Base-by-base conservation (phyloP, 2,113 vertebrate species). In the Perca flavescens region DNA sequence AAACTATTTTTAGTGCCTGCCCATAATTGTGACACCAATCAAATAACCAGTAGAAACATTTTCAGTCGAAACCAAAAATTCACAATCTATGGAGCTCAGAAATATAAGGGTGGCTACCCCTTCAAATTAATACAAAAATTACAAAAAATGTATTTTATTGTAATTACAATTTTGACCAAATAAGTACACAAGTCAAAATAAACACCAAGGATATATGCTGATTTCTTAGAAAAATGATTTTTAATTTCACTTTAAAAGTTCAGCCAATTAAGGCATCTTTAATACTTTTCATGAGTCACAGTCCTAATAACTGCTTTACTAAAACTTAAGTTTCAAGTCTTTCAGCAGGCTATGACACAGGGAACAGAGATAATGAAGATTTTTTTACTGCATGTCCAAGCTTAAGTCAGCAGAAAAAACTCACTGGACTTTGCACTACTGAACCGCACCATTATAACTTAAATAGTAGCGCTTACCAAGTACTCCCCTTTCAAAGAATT, bases 321-420 rank as follows among this genome's bases (percentile, higher is more conserved):
- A 62, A 36, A 8, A 31, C 12, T 72, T 40, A 58, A 57, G 22
- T 64, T 5, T 68, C 6, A 56, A 40, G 57, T 58, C 25, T 70
- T 82, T 76, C 25, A 53, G 28, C 14, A 73, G 50, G 49, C 21
- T 62, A 49, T 66, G 54, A 63, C 22, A 21, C 60, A 68, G 66
- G 34, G 68, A 56, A 73, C 17, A 54, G 17, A 40, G 40, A 79
- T 73, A 57, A 58, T 69, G 61, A 75, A 67, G 58, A 46, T 53
- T 19, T 22, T 78, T 70, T 76, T 46, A 31, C 57, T 21, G 10
- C 34, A 47, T 67, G 47, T 68, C 67, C 36, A 46, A 73, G 79
- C 73, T 83, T 62, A 58, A 74, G 83, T 87, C 74, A 77, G 87
- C 79, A 79, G 50, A 79, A 85, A 80, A 66, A 77, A 31, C 34